phyloP scores from a whole-genome alignment of 2,888 invertebrate species.

The Drosophila leonis region DNA sequence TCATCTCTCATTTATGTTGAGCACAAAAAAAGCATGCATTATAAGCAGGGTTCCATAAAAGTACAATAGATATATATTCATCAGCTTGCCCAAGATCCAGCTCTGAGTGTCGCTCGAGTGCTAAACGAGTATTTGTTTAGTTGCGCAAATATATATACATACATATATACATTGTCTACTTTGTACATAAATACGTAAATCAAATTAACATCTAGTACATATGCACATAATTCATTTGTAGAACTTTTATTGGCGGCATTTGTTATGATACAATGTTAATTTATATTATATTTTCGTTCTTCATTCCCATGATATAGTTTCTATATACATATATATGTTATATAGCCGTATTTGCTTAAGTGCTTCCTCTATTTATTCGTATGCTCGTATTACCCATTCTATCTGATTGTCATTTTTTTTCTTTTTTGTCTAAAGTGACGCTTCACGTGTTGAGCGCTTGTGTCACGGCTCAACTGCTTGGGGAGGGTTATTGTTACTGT shows the following conservation, averaged over 20 bases:
- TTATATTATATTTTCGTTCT: slow-evolving; percentile 20
- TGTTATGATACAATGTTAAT: slow-evolving; percentile 13
- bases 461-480: slow-evolving; percentile 76
- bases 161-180: slow-evolving; percentile 2
- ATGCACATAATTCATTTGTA: slow-evolving; percentile 25
- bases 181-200: slow-evolving; percentile 3
- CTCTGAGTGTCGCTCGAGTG: slow-evolving; percentile 39
- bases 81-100: slow-evolving; percentile 24
- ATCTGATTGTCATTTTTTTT: slow-evolving; percentile 28
- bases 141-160: slow-evolving; percentile 6
- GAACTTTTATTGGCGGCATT: slow-evolving; percentile 32
- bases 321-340: neutral
- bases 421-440: slow-evolving; percentile 59
- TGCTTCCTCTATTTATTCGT: slow-evolving; percentile 54
- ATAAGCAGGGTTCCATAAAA: slow-evolving; percentile 29
- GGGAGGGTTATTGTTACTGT: slow-evolving; percentile 9
- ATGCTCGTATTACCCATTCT: slow-evolving; percentile 30
- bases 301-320: neutral
- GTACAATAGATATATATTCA: slow-evolving; percentile 38
- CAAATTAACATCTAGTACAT: slow-evolving; percentile 5
- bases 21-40: slow-evolving; percentile 38
- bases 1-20: slow-evolving; percentile 64
- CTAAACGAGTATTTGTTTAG: slow-evolving; percentile 39
- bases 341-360: slow-evolving; percentile 26
- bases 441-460: slow-evolving; percentile 61